Conservation (phyloP, 2,113 vertebrate species). For the human region DNA sequence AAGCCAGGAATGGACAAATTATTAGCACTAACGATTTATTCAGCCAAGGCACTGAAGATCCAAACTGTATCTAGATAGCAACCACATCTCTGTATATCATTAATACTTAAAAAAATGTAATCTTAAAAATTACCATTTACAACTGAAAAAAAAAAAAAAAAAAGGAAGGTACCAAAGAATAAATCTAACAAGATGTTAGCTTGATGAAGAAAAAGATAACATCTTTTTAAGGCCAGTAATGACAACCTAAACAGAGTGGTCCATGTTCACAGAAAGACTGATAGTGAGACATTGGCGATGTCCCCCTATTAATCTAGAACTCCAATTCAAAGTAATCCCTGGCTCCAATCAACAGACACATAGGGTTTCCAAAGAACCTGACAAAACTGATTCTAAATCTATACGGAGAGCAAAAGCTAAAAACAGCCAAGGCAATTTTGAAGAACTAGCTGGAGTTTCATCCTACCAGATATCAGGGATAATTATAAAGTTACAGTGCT, state of each 20-base stretch:
- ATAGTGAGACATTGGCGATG: neutral
- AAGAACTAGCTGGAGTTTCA: neutral
- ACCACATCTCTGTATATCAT: neutral
- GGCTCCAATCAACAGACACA: neutral
- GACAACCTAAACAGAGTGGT: neutral
- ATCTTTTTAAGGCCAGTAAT: neutral
- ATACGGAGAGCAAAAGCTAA: neutral
- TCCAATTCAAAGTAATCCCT: neutral
- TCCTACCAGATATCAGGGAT: neutral
- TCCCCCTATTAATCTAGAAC: neutral
- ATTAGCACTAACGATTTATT: neutral
- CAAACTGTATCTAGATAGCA: neutral
- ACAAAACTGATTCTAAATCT: neutral
- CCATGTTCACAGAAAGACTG: neutral
- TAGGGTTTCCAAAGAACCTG: neutral
- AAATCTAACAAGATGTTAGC: neutral
- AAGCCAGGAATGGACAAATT: neutral
- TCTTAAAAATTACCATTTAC: neutral
- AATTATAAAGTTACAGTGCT: neutral
- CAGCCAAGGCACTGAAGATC: neutral
- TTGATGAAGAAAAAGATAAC: neutral
- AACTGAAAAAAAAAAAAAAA: neutral
- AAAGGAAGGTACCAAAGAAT: neutral
- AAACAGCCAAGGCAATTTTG: neutral
- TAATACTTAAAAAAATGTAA: neutral